Conservation (phyloP, 2,888 invertebrate species). For the Synanthedon tipuliformis region DNA sequence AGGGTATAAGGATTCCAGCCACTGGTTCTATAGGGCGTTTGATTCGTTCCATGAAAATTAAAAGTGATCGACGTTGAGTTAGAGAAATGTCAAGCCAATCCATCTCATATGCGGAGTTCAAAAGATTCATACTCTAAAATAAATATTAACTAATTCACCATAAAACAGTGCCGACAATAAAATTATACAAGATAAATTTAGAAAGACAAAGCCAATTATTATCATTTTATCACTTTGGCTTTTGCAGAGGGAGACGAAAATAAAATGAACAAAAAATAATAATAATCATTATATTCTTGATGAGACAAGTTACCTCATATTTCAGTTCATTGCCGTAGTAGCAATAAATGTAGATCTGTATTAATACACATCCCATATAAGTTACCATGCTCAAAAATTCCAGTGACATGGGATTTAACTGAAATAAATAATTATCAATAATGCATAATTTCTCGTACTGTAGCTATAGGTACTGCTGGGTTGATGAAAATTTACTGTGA, state of each 20-base stretch:
- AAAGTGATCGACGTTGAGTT: conserved; percentile 21
- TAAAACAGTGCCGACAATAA: neutral
- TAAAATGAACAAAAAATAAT: no score
- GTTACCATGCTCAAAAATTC: neutral
- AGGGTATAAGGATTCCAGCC: conserved; percentile 46
- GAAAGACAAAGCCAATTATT: no score
- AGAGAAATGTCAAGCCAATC: conserved; percentile 22
- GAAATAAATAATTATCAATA: neutral
- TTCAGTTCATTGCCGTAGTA: neutral
- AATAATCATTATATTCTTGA: no score
- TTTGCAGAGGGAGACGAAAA: no score
- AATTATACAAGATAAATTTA: neutral
- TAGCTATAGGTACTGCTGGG: no score
- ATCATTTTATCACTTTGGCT: no score
- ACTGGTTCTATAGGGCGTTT: conserved; percentile 40
- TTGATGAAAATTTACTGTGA: no score
- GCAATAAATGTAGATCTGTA: neutral
- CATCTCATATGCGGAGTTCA: neutral
- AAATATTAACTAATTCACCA: neutral
- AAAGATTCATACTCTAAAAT: neutral
- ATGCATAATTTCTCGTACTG: no score
- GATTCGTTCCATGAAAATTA: conserved; percentile 52
- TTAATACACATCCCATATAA: neutral
- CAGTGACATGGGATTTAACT: neutral
- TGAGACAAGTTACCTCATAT: neutral